Evolutionary conservation across 2,113 vertebrate genomes (phyloP).

Genomic region (Psittacula cyanocephala): DNA sequence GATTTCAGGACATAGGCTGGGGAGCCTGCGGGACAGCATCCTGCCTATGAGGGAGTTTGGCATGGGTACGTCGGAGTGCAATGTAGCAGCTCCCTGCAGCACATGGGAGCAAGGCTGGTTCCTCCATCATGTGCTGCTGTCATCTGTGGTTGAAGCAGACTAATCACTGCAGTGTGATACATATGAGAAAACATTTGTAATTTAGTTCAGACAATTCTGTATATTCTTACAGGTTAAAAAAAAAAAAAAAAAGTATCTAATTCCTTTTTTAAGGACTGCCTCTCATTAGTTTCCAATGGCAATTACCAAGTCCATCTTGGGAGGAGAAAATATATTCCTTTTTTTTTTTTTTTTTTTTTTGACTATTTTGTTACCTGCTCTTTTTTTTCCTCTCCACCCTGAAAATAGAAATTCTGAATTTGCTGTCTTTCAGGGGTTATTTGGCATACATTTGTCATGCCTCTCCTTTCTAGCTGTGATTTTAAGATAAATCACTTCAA

Average conservation of each 20-base stretch:
- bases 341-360: background rate
- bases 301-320: background rate
- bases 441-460: background rate
- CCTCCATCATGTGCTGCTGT: background rate
- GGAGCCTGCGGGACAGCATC: background rate
- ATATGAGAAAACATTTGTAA: background rate
- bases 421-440: background rate
- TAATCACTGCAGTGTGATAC: background rate
- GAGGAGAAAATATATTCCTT: background rate
- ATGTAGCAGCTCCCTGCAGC: rapidly evolving
- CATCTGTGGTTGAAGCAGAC: background rate
- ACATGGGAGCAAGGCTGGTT: background rate
- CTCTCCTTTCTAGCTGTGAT: background rate
- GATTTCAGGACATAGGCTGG: background rate
- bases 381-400: background rate
- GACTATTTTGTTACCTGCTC: background rate
- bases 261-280: background rate
- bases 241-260: background rate
- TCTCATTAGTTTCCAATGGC: background rate
- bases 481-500: background rate
- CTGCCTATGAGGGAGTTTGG: background rate
- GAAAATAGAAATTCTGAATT: background rate
- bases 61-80: rapidly evolving
- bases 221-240: background rate
- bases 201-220: background rate